These are phyloP conservation scores for Miniopterus natalensis DNA, from an alignment of 2,113 vertebrate species.

Conservation along the genomic window DNA sequence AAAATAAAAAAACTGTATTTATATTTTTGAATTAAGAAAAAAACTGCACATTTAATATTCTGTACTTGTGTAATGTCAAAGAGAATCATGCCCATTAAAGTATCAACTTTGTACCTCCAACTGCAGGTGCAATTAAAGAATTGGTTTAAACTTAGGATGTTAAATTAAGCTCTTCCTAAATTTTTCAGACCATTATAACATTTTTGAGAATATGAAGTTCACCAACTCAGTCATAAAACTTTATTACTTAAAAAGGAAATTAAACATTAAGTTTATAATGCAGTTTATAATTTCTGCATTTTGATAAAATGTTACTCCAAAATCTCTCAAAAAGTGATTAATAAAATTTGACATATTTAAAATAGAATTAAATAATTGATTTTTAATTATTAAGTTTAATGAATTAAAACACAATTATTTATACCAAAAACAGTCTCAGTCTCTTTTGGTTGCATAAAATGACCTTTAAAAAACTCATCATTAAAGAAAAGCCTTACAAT, in stretches of 20 bases:
- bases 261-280: not conserved
- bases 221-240: not conserved
- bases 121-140: not conserved
- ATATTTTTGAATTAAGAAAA: not conserved
- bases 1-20: not conserved
- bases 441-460: not conserved
- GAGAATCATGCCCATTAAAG: not conserved
- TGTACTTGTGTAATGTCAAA: not conserved
- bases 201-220: not conserved
- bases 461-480: not conserved
- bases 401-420: not conserved
- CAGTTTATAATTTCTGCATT: not conserved
- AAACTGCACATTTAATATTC: not conserved
- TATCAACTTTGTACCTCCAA: not conserved
- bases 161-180: not conserved
- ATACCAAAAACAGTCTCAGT: not conserved
- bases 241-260: not conserved
- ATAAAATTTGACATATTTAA: not conserved
- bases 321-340: not conserved
- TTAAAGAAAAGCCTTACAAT: not conserved
- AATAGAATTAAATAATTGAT: not conserved
- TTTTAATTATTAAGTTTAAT: not conserved
- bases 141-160: not conserved
- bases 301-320: not conserved
- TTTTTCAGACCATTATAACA: not conserved